Evolutionary conservation across 2,113 vertebrate genomes (phyloP), one percentile per base, ranked within the genome.

Genomic region (Vicugna pacos): DNA sequence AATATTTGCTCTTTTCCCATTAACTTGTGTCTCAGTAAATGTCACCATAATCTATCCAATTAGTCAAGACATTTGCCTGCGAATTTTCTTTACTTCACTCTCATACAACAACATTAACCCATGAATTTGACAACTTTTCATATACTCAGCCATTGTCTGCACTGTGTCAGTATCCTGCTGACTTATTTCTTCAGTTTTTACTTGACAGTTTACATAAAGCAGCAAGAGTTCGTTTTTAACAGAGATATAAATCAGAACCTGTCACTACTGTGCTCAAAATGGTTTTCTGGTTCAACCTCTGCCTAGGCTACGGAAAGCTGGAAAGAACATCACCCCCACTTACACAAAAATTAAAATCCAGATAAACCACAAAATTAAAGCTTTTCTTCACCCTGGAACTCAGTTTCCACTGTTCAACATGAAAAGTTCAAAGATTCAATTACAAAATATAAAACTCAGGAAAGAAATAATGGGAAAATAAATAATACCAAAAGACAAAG

Each of bases 1-100:
- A 46, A 75, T 73, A 80, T 60, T 73, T 65, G 14, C 30, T 32
- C 20, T 48, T 42, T 91, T 42, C 1, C 26, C 8, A 67, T 28
- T 91, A 75, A 72, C 46, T 85, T 65, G 14, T 58, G 32, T 73
- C 32, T 96, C 48, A 50, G n/a, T 69, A 69, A 94, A 82, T 88
- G 67, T 54, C 60, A 48, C 10, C 24, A 82, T 16, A 62, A 15
- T 86, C 28, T 42, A 87, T 28, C 10, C 32, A 82, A 91, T 91
- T 87, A 48, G 12, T n/a, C 42, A 50, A 14, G 6, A 62, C 22
- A 46, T 91, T 60, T 91, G 67, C 8, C 28, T 69, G 20, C 0
- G 6, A n/a, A 82, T 81, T 87, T 76, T 42, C 9, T 75, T 94
- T 54, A 54, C 35, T 35, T 2, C 1, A n/a, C 35, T 96, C 3